phyloP scores from a whole-genome alignment of 2,113 vertebrate genomes.

The Ochotona princeps region DNA sequence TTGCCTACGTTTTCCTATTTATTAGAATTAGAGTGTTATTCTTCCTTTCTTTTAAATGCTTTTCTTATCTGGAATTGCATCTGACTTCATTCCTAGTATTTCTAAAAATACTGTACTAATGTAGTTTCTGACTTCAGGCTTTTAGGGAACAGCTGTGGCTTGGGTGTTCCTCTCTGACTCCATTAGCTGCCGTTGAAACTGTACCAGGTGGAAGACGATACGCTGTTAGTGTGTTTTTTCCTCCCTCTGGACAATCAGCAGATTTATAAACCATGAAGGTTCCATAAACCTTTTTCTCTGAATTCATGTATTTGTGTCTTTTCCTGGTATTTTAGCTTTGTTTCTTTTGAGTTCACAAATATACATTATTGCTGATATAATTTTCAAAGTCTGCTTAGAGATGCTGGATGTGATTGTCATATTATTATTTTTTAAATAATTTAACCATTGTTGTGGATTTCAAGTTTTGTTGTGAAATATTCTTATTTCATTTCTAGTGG shows the following conservation, averaged over 20 bases:
- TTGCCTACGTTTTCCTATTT: conserved; percentile 10
- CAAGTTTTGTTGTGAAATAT: conserved; percentile 10
- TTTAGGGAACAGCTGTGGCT: conserved; percentile 25
- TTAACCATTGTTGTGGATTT: background rate
- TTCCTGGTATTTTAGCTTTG: background rate
- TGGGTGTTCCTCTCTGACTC: background rate
- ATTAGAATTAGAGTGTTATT: background rate
- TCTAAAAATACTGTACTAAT: background rate
- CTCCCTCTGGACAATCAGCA: background rate
- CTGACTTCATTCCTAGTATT: background rate
- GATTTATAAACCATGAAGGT: background rate
- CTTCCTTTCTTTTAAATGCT: background rate
- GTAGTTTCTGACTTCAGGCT: background rate
- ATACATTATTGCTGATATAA: background rate
- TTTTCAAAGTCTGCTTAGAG: background rate
- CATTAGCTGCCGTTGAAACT: conserved; percentile 22
- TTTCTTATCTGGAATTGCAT: background rate
- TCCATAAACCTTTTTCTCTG: background rate
- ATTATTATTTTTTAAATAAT: background rate
- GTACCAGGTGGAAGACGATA: background rate
- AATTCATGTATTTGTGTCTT: background rate
- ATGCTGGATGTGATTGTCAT: background rate
- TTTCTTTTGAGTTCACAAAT: background rate
- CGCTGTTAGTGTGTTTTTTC: background rate
- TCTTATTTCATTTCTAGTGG: conserved; percentile 5